Evolutionary conservation across 2,113 vertebrate genomes (phyloP), one percentile per base, ranked within the genome.

Genomic region (Alethe castanea): DNA sequence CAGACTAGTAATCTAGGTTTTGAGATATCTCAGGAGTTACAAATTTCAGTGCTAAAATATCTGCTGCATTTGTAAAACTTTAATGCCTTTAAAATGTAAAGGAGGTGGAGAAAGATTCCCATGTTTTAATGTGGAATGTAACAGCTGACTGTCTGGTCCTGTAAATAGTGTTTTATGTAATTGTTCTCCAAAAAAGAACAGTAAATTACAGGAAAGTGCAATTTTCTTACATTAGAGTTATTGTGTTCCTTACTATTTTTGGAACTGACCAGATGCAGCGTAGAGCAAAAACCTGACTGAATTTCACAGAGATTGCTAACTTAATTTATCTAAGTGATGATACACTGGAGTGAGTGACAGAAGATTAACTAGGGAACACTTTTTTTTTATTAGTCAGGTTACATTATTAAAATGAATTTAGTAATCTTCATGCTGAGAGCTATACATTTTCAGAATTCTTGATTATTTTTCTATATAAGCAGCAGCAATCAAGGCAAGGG

Each of bases 321-420:
- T 78, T 91, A 90, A 95, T 97, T 94, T 95, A 79, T 78, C n/a
- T 91, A 92, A 95, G 77, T 78, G 89, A 88, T 91, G 82, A 81
- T 81, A 38, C 31, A 62, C 47, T 59, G 33, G 50, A 10, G 4
- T 65, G 71, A 78, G 35, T 88, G 83, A 69, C 47, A 79, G 77
- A 83, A 71, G 94, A 94, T 97, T 95, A 96, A 74, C 24, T 20
- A 36, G 26, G 40, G 25, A 95, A 57, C 38, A 12, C 22, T 66
- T 76, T 85, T 56, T 56, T 57, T 73, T 61, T 33, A 71, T 88
- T 69, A 81, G 19, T 56, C 72, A 92, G 65, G 40, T 92, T 92
- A 14, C 40, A 74, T 91, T 86, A 92, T 81, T 92, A 83, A 81
- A 96, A 95, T 86, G 16, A 78, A 8, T 78, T 85, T 24, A 59